Evolutionary conservation across 2,797 vertebrate species (phyloP), one percentile per base, ranked within the genome.

Genomic region (Sylvia borin): DNA sequence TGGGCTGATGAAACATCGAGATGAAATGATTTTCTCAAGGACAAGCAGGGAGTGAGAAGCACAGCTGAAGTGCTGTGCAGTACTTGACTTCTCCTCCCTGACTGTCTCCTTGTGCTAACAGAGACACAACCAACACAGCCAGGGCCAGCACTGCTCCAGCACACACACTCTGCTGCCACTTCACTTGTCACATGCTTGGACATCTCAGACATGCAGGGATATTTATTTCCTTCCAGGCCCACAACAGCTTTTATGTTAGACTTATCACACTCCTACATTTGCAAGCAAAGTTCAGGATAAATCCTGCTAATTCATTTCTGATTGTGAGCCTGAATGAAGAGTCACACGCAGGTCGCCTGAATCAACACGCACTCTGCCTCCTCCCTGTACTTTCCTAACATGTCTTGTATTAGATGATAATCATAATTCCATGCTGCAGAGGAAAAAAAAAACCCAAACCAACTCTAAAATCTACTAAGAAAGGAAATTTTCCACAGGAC

Each of bases 191-290:
- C 66, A 22, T 7, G 58, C 90, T 55, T 71, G 77, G 71, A 81
- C 71, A 87, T 36, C 90, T 88, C 83, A 92, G 42, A 82, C 43
- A 64, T 24, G 32, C 55, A 88, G 51, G 87, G 77, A 92, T 94
- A 93, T 47, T 5, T 47, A 85, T 85, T 93, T 94, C n/a, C 53
- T 82, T 73, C 34, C 77, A 94, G 66, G 21, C 13, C 18, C 24
- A 24, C 48, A 48, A 34, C 24, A 55, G 58, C 19, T 92, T 92
- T 81, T 62, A 31, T 18, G 16, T 58, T 86, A 81, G 58, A 34
- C 40, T 84, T 79, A 70, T 45, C 60, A 48, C 48, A 61, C 16
- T 22, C 32, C 11, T 48, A 26, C 14, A n/a, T 31, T 87, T 58
- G 48, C 43, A 75, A 2, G 6, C 16, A 27, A 70, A 55, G 24